Base-by-base conservation (phyloP, 2,797 vertebrate species). In the Esox masquinongy region DNA sequence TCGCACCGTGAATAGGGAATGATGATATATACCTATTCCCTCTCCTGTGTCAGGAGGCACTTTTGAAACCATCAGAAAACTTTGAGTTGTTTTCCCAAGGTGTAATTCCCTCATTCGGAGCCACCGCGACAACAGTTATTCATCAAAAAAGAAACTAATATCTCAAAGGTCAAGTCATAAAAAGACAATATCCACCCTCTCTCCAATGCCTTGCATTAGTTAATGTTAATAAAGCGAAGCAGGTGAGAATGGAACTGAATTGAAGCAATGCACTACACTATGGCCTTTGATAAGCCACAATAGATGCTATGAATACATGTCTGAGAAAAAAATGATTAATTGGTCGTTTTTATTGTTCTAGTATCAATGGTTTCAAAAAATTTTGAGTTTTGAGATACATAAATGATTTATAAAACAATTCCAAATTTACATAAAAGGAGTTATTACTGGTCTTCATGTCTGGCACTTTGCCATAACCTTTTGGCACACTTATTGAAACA, bases 91-190 rank as follows among this genome's bases (percentile, higher is more conserved):
- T 79, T 80, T 79, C 72, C 84, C 77, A 77, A 78, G 72, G 68
- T 81, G 88, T 92, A 90, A 91, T 87, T 85, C 80, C 81, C 70
- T 88, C 90, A 89, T 91, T 92, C 84, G 76, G 87, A 84, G 91
- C 86, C 89, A 91, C 87, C 31, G 68, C 81, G 77, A 84, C 83
- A 82, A 85, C 90, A 91, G 92, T 93, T 92, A 93, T 95, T 93
- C 90, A 93, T 94, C 93, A 94, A 92, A 93, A 91, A 92, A 91
- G 90, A 84, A 88, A 87, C 80, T 93, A 94, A 94, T 86, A 92
- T 83, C 84, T 94, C 90, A 95, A 95, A 94, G 93, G 93, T 94
- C 93, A 95, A 89, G 90, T 90, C 89, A 92, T 94, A 94, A 94
- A 94, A 93, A 90, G 79, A 93, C 93, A 95, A 95, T 94, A 94